Percentiles rank a stretch among this genome's conserved stretches.
Conservation (phyloP, 2,113 vertebrate species). For the Heterotilapia buettikoferi region DNA sequence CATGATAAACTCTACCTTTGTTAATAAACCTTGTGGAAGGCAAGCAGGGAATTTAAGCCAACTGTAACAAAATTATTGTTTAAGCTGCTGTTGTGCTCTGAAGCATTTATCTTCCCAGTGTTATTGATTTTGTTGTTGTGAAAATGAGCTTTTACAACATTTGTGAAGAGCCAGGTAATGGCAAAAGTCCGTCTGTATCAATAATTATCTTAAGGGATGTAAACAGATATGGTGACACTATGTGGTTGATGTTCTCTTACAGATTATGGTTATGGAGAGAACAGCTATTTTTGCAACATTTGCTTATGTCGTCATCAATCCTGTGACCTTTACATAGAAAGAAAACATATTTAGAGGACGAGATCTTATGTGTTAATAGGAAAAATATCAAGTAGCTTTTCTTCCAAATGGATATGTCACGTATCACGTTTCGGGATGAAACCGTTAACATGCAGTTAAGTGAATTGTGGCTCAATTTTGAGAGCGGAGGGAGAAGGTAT, state of each 20-base stretch:
- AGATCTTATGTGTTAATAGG: neutral
- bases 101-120: slow-evolving; percentile 8
- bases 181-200: neutral
- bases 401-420: neutral
- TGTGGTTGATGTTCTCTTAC: neutral
- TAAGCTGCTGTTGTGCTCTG: slow-evolving; percentile 3
- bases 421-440: slow-evolving; percentile 8
- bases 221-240: neutral
- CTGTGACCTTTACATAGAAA: neutral
- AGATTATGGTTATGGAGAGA: neutral
- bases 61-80: slow-evolving; percentile 39
- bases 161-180: neutral
- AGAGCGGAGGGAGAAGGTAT: slow-evolving; percentile 22
- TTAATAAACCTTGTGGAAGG: slow-evolving; percentile 26
- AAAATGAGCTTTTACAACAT: slow-evolving; percentile 1
- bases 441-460: slow-evolving; percentile 26
- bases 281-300: neutral
- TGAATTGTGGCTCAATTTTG: slow-evolving; percentile 43
- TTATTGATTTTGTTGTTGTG: slow-evolving; percentile 25
- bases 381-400: slow-evolving; percentile 1
- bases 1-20: slow-evolving; percentile 40
- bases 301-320: neutral
- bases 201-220: neutral
- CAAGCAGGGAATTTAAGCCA: slow-evolving; percentile 6
- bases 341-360: neutral